Percentiles rank a stretch among this genome's conserved stretches.
Evolutionary conservation across 2,113 vertebrate species (phyloP).

Genomic region (Nothoprocta perdicaria): DNA sequence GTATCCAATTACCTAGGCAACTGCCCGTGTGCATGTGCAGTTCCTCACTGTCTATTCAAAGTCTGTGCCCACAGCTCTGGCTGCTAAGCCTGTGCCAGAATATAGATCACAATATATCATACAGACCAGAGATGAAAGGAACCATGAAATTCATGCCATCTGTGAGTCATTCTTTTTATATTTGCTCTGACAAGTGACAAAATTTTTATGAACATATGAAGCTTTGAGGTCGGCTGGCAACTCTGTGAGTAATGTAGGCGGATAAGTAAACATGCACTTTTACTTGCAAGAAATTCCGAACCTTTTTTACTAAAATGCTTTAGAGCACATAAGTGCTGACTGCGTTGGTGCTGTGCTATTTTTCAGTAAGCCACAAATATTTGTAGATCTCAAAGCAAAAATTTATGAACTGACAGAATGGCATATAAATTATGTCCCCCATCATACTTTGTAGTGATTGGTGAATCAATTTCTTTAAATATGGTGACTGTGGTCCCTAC

Average conservation of each 20-base stretch:
- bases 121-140: background rate
- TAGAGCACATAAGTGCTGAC: background rate
- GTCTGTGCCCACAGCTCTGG: background rate
- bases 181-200: background rate
- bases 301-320: background rate
- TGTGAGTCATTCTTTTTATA: constrained; percentile 2
- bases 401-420: background rate
- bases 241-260: background rate
- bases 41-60: background rate
- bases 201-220: background rate
- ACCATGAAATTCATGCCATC: background rate
- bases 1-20: background rate
- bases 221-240: background rate
- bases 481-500: background rate
- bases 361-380: background rate
- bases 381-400: background rate
- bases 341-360: background rate
- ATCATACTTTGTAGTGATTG: background rate
- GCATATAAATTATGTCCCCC: background rate
- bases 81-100: background rate
- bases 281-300: background rate
- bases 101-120: background rate
- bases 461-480: background rate
- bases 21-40: background rate
- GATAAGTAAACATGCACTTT: background rate